Base-by-base conservation (phyloP, 2,888 invertebrate species). In the Ormyrus rosae region DNA sequence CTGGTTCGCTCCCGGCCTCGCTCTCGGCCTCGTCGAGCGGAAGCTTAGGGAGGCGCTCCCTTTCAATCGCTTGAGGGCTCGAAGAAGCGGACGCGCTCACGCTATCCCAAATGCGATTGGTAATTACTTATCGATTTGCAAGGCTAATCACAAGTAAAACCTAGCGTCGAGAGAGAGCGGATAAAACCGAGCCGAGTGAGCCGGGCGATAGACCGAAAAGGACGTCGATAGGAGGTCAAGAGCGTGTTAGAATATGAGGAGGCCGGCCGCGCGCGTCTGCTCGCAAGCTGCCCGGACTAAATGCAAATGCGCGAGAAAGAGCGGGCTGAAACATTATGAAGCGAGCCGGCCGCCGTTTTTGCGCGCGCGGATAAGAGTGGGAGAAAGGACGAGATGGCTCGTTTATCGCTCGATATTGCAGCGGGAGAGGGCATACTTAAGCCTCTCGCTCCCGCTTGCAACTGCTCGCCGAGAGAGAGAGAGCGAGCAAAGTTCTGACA, bases 321-420 rank as follows among this genome's bases (percentile, higher is more conserved):
- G 13, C n/a, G n/a, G 34, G 71, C 11, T 67, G 50, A n/a, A 34
- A 72, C 72, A 81, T 73, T 81, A 73, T 64, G 56, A 72, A 77
- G 73, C 55, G 73, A 69, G 67, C 73, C 34, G 45, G 65, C 53
- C 67, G 34, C 50, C 50, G 45, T 65, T 55, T 48, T 10, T 13
- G 45, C 19, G 46, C 13, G 34, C 19, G 11, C 6, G 9, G 48
- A 34, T 34, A 34, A 34, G 34, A 34, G 34, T 34, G 34, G 4
- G 34, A 34, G 19, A 46, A 5, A 60, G 10, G 48, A 60, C 9
- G 34, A 11, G 68, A n/a, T 4, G 34, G 34, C 81, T 84, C 84
- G 83, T 86, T 86, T 84, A 84, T 78, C 81, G 80, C 74, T 60
- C 78, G 68, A 73, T 73, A 78, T 63, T 73, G 68, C 78, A 45